Conservation (phyloP, 2,797 vertebrate species). For the Acipenser ruthenus region DNA sequence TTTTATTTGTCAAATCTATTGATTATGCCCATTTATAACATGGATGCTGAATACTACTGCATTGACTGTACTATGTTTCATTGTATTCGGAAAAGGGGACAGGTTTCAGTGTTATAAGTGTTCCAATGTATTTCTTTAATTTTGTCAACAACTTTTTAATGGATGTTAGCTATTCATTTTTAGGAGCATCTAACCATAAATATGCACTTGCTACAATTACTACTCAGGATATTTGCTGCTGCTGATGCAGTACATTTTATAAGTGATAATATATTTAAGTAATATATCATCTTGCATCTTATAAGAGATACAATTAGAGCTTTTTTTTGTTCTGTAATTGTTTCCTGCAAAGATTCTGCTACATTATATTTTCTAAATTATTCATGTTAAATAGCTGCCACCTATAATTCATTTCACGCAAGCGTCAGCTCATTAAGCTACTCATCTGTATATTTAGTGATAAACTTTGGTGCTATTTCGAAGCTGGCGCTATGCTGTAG, state of each 20-base stretch:
- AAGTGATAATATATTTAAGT: neutral
- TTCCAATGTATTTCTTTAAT: neutral
- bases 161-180: neutral
- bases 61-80: too few species aligned
- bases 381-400: neutral
- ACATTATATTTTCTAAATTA: conserved; percentile 8
- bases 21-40: too few species aligned
- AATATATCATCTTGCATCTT: neutral
- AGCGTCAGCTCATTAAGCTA: neutral
- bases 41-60: too few species aligned
- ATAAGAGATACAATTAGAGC: neutral
- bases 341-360: conserved; percentile 1
- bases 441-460: too few species aligned
- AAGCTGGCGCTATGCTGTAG: too few species aligned
- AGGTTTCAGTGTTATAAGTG: too few species aligned
- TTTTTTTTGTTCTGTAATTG: conserved; percentile 9
- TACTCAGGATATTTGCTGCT: neutral
- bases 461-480: too few species aligned
- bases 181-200: neutral
- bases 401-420: neutral
- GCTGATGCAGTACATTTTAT: conserved; percentile 6
- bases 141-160: neutral
- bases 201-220: neutral
- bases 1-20: too few species aligned
- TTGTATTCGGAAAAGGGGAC: too few species aligned